Conservation (phyloP, 2,797 vertebrate genomes). For the Antennarius maculatus region DNA sequence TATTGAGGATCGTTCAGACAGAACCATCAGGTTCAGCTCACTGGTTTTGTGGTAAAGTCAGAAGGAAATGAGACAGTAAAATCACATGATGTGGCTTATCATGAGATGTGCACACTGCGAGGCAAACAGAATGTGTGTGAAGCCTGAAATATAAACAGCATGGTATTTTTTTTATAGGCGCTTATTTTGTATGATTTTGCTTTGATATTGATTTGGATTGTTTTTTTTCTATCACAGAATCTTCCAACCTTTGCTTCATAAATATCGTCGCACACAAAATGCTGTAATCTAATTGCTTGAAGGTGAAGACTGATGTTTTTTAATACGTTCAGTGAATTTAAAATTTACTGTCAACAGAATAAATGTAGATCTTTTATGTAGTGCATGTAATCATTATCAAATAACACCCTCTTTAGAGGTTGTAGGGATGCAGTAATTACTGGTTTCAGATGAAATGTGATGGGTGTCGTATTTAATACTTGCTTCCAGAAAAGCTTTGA, state of each 20-base stretch:
- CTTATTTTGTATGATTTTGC: constrained; percentile 71
- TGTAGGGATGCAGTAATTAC: not conserved
- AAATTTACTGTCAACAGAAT: constrained; percentile 53
- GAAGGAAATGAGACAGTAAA: constrained; percentile 13
- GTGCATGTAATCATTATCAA: constrained; percentile 30
- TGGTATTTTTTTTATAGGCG: constrained; percentile 43
- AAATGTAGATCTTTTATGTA: constrained; percentile 59
- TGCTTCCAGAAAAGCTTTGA: no score
- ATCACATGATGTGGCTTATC: constrained; percentile 9
- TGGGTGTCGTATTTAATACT: no score
- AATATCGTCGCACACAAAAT: constrained; percentile 12
- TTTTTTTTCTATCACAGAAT: constrained; percentile 48
- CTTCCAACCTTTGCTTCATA: constrained; percentile 61
- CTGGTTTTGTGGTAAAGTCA: constrained; percentile 35
- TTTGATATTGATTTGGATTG: constrained; percentile 53
- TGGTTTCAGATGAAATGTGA: no score
- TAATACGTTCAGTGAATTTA: constrained; percentile 34
- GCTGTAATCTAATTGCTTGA: constrained; percentile 34
- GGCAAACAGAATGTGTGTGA: constrained; percentile 36
- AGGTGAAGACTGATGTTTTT: constrained; percentile 28
- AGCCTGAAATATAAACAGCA: constrained; percentile 18
- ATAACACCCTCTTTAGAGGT: not conserved
- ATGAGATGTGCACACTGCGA: constrained; percentile 22
- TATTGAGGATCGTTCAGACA: constrained; percentile 36
- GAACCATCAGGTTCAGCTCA: constrained; percentile 6